These are phyloP conservation scores for Drosophila greeni DNA, from an alignment of 2,888 invertebrate genomes.

Conservation along the genomic window DNA sequence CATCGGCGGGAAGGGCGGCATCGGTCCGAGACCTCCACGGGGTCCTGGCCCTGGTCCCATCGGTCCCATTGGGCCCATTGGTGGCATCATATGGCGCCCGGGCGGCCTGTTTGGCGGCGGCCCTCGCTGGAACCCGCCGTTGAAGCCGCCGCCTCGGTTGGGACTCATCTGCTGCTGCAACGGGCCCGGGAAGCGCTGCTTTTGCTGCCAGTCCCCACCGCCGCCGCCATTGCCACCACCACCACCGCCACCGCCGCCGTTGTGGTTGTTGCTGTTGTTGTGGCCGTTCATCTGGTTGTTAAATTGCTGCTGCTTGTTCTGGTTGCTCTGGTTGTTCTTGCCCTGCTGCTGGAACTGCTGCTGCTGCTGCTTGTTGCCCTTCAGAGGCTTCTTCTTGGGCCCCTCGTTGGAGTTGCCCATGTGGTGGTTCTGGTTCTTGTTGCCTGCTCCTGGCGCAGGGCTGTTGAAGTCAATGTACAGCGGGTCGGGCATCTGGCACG, in stretches of 20 bases:
- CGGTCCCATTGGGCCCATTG: constrained; percentile 51
- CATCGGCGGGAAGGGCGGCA: constrained; percentile 65
- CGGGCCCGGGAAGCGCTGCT: constrained; percentile 46
- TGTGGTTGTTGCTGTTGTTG: constrained; percentile 23
- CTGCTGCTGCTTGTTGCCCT: constrained; percentile 48
- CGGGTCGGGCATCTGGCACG: constrained; percentile 78
- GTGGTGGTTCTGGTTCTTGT: constrained; percentile 3
- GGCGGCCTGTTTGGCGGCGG: constrained; percentile 44
- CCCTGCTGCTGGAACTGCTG: constrained; percentile 35
- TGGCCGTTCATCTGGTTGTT: constrained; percentile 40
- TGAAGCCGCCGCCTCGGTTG: constrained; percentile 39
- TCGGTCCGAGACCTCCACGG: constrained; percentile 47
- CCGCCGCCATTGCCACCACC: constrained; percentile 6
- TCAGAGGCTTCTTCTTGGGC: constrained; percentile 58
- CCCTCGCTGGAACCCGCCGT: constrained; percentile 8
- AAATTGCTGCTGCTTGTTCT: constrained; percentile 25
- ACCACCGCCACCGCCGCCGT: constrained; percentile 6
- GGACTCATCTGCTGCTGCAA: constrained; percentile 33
- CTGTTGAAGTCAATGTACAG: constrained; percentile 78
- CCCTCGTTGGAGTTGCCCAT: constrained; percentile 24
- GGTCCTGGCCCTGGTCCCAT: constrained; percentile 33
- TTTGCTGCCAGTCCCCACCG: constrained; percentile 27
- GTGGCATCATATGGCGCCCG: constrained; percentile 60
- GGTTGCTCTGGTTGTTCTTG: constrained; percentile 27
- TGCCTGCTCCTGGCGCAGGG: constrained; percentile 62